Percentiles rank a stretch among this genome's conserved stretches.
Evolutionary conservation across 1,140 invertebrate species (phyloP).

Genomic region (Stratiolaelaps scimitus): DNA sequence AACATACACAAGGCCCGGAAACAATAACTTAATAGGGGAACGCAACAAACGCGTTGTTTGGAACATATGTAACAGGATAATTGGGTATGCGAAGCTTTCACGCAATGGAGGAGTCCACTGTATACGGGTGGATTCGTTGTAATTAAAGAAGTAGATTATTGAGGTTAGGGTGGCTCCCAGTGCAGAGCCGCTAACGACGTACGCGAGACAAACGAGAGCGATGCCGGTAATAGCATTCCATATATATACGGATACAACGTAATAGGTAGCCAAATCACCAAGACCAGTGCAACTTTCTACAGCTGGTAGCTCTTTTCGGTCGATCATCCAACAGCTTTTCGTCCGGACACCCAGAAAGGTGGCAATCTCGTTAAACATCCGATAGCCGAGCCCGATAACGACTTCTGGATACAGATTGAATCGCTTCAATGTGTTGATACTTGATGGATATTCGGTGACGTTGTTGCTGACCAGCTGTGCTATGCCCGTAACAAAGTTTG

Average conservation of each 20-base stretch:
- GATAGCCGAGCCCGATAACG: constrained; percentile 41
- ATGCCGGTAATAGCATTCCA: constrained; percentile 51
- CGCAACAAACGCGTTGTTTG: constrained; percentile 42
- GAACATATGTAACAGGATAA: constrained; percentile 46
- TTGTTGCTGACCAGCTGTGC: constrained; percentile 55
- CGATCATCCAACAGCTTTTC: constrained; percentile 50
- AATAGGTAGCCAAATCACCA: constrained; percentile 60
- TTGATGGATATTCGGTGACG: constrained; percentile 61
- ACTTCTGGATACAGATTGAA: constrained; percentile 76
- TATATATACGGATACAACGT: constrained; percentile 55
- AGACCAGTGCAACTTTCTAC: constrained; percentile 61
- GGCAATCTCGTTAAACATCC: constrained; percentile 44
- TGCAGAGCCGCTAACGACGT: constrained; percentile 48
- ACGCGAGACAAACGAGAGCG: constrained; percentile 48
- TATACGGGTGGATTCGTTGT: constrained; percentile 55
- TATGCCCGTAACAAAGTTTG: constrained; percentile 51
- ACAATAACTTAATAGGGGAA: not conserved
- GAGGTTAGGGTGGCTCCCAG: constrained; percentile 56
- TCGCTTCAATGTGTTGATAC: constrained; percentile 62
- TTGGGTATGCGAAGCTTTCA: constrained; percentile 66
- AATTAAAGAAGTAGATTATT: constrained; percentile 61
- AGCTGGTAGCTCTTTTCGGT: constrained; percentile 49
- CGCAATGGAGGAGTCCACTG: constrained; percentile 70
- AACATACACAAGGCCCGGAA: constrained; percentile 30
- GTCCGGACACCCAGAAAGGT: constrained; percentile 40